phyloP scores from a whole-genome alignment of 2,113 vertebrate species.

The Rhinolophus ferrumequinum region DNA sequence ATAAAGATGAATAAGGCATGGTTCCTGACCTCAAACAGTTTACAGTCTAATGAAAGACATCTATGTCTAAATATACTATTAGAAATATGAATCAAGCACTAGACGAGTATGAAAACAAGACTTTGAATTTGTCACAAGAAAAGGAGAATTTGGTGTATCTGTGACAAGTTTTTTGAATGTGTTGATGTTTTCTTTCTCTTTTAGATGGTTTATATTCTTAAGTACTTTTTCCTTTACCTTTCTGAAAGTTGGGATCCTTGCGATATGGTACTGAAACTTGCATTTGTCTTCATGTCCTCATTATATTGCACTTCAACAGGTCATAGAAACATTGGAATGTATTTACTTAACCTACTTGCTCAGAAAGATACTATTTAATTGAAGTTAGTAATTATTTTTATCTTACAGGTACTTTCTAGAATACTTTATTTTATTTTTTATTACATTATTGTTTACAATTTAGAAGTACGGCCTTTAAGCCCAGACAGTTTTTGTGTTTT shows the following conservation, averaged over 20 bases:
- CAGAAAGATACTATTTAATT: not conserved
- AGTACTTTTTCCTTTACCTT: not conserved
- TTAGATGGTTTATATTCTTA: slow-evolving; percentile 4
- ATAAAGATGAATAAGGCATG: not conserved
- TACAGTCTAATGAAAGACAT: not conserved
- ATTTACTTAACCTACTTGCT: slow-evolving; percentile 9
- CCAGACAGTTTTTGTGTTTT: not conserved
- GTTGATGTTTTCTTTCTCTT: not conserved
- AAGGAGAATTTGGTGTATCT: not conserved
- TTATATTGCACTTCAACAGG: not conserved
- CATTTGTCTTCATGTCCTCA: slow-evolving; percentile 27
- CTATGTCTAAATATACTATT: not conserved
- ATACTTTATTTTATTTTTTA: slow-evolving; percentile 19
- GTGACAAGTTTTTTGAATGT: not conserved
- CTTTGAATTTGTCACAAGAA: not conserved
- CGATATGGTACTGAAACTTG: not conserved
- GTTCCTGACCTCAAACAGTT: not conserved
- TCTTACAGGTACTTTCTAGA: slow-evolving; percentile 12
- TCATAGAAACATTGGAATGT: not conserved
- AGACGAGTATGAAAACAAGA: not conserved
- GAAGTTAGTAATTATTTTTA: slow-evolving; percentile 47
- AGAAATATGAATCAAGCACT: not conserved
- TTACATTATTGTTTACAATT: slow-evolving; percentile 8
- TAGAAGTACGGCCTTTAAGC: not conserved
- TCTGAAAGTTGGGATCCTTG: not conserved